Base-by-base conservation (phyloP, 2,113 vertebrate genomes). In the Gambusia holbrooki region DNA sequence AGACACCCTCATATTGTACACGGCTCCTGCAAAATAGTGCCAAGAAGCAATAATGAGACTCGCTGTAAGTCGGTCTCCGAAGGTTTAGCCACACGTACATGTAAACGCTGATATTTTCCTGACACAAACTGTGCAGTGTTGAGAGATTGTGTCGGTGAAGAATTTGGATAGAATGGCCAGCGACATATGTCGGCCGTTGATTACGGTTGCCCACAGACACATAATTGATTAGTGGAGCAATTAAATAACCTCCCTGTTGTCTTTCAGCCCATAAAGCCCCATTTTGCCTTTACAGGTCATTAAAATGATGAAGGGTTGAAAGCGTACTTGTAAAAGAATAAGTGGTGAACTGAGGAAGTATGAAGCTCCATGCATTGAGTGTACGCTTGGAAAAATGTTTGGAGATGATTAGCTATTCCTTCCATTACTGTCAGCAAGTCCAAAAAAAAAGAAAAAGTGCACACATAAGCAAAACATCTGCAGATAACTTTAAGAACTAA, bases 201-300 rank as follows among this genome's bases (percentile, higher is more conserved):
- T 92, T 93, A 91, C 81, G 80, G 67, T 84, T 81, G 75, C 83
- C 84, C 79, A 73, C 79, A 77, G 88, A 78, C 33, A 70, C 69
- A 68, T 89, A 92, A 92, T 93, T 92, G 89, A 92, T 94, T 85
- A 90, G 90, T 87, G 90, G 86, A 93, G 94, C 89, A 88, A 92
- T 93, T 88, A 83, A 91, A 92, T 83, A 85, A 86, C 82, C 66
- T 66, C 54, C 58, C 65, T 54, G 74, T 79, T 69, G 75, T 92
- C 88, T 85, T 84, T 87, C 35, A 83, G 77, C 88, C 87, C 76
- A 77, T 85, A 74, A 89, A 90, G 80, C 83, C 81, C 86, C 86
- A 88, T 90, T 58, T 94, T 92, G 66, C 80, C 86, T 90, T 89
- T 83, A 85, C 82, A 83, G 83, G 84, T 84, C 87, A 80, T 94